Percentiles rank a stretch among this genome's conserved stretches.
Conservation (phyloP, 2,113 vertebrate genomes). For the human region DNA sequence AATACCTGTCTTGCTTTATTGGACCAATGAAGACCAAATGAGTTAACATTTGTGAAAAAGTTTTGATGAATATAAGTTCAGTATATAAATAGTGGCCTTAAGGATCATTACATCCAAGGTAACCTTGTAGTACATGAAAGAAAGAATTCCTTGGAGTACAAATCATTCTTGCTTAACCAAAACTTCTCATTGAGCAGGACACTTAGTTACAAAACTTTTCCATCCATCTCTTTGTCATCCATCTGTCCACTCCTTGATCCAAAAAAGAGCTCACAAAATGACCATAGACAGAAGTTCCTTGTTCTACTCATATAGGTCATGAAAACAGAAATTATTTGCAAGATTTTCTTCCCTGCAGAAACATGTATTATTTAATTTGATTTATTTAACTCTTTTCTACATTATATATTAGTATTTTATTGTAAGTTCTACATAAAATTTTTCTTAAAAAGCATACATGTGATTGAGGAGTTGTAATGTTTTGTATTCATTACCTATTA, state of each 20-base stretch:
- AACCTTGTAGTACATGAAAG: not conserved
- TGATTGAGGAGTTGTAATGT: not conserved
- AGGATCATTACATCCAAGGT: not conserved
- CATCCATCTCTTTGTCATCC: not conserved
- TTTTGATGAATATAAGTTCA: not conserved
- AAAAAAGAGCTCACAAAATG: conserved; percentile 14
- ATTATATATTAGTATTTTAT: not conserved
- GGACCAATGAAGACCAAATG: not conserved
- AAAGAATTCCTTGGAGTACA: not conserved
- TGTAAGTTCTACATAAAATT: not conserved
- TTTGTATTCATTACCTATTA: not conserved
- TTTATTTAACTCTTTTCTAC: not conserved
- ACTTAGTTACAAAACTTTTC: not conserved
- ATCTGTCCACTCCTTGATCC: not conserved
- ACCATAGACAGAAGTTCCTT: not conserved
- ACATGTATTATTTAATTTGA: not conserved
- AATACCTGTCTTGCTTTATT: not conserved
- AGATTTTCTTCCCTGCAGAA: not conserved
- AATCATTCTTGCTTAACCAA: not conserved
- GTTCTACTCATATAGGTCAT: not conserved
- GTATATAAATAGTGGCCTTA: not conserved
- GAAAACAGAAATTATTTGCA: not conserved
- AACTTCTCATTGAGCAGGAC: not conserved
- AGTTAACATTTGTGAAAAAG: not conserved
- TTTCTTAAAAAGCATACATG: not conserved